Evolutionary conservation across 2,113 vertebrate species (phyloP).

Genomic region (Nannobrachium achirus): DNA sequence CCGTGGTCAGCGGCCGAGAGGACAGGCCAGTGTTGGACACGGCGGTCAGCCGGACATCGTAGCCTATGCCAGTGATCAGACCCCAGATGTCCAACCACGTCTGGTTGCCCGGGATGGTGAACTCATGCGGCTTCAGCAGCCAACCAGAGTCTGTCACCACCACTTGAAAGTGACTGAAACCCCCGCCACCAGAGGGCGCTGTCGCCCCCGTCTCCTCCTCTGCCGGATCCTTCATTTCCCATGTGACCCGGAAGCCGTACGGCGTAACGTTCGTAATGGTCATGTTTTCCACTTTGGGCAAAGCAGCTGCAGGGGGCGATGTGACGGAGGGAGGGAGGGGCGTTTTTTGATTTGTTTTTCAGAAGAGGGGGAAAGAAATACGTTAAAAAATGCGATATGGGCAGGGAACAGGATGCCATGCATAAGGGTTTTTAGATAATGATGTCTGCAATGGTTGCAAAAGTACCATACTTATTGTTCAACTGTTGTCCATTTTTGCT

Average conservation of each 20-base stretch:
- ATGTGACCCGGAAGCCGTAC: slow-evolving; percentile 80
- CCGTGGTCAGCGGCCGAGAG: slow-evolving; percentile 89
- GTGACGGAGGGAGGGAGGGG: slow-evolving; percentile 22
- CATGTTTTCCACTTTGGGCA: slow-evolving; percentile 95
- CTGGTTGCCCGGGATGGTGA: slow-evolving; percentile 76
- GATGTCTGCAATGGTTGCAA: slow-evolving; percentile 74
- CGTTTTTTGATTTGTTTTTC: slow-evolving; percentile 31
- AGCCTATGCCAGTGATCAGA: slow-evolving; percentile 84
- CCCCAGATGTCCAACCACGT: slow-evolving; percentile 77
- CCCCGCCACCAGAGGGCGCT: slow-evolving; percentile 60
- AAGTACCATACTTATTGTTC: slow-evolving; percentile 23
- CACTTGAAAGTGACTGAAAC: slow-evolving; percentile 90
- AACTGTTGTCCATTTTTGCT: slow-evolving; percentile 13
- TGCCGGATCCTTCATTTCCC: slow-evolving; percentile 64
- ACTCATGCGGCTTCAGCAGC: slow-evolving; percentile 92
- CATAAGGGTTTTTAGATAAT: slow-evolving; percentile 27
- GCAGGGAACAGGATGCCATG: slow-evolving; percentile 67
- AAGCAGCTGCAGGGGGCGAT: slow-evolving; percentile 79
- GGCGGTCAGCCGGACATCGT: slow-evolving; percentile 87
- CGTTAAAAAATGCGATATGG: not conserved
- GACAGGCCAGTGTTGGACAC: slow-evolving; percentile 86
- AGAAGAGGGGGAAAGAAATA: slow-evolving; percentile 14
- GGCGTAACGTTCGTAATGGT: slow-evolving; percentile 90
- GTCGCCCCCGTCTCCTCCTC: slow-evolving; percentile 54
- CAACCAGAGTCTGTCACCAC: slow-evolving; percentile 94